Base-by-base conservation (phyloP, 2,113 vertebrate genomes). In the Aptenodytes forsteri region DNA sequence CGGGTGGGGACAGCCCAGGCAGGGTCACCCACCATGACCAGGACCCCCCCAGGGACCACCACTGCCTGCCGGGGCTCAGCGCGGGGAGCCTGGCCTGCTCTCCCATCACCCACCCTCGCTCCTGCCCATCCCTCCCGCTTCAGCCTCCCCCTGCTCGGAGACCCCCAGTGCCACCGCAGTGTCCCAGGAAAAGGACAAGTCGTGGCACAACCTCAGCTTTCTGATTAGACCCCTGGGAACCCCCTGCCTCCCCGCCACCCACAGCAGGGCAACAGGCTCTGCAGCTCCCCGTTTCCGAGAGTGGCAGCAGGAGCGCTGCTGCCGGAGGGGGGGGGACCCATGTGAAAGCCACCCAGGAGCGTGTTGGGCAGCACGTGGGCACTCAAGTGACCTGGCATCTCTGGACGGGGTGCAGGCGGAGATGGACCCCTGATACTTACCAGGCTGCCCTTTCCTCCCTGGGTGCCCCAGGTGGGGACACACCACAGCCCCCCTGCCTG, bases 51-150 rank as follows among this genome's bases (percentile, higher is more conserved):
- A 13, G 9, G n/a, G 70, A 42, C 17, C 32, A 3, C 11, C 2
- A 1, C 38, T 52, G 49, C 16, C 10, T 5, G 40, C 12, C 1
- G 1, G 15, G 22, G 42, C 58, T 85, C 64, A 17, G 73, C 4
- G 7, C 0, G 1, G 10, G 25, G 17, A 32, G n/a, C 36, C 27
- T 0, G 32, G 34, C 50, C 34, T 5, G 2, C 30, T 40, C 7
- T 10, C 18, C 23, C 21, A 5, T n/a, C 29, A 20, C 46, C 50
- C 61, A 4, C 11, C 32, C 42, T 50, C 5, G 1, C 18, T 52
- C 34, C 30, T 19, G 25, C 27, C 46, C 65, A 30, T 17, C 54
- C 22, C 52, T 55, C 42, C 42, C 4, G 3, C 66, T 26, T 54
- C 72, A 38, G 49, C 49, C 27, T 75, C 27, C 23, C 29, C 16